A percentile compares a stretch with the other conserved stretches of the same genome.
These are phyloP conservation scores for Zele albiditarsus DNA, from an alignment of 2,888 invertebrate genomes.

Conservation along the genomic window DNA sequence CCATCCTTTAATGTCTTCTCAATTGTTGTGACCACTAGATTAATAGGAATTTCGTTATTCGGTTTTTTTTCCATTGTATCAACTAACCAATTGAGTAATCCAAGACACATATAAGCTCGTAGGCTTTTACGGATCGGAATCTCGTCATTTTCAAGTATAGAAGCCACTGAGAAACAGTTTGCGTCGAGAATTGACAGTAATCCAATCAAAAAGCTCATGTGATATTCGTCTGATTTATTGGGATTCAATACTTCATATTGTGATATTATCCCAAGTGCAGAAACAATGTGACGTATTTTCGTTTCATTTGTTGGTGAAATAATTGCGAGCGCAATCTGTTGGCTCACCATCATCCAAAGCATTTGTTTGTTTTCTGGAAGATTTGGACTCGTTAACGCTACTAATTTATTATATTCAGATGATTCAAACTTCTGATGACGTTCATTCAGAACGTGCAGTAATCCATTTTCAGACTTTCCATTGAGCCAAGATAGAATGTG, in stretches of 20 bases:
- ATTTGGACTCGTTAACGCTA: conserved; percentile 1
- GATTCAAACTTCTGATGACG: conserved; percentile 38
- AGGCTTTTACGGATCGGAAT: conserved; percentile 58
- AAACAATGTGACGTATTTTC: conserved; percentile 58
- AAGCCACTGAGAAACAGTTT: conserved; percentile 45
- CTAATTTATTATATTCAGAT: conserved; percentile 20
- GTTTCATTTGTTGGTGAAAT: conserved; percentile 48
- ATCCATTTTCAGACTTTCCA: conserved; percentile 47
- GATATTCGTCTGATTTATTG: conserved; percentile 39
- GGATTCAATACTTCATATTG: conserved; percentile 56
- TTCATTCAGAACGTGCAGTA: conserved; percentile 54
- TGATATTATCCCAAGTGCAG: conserved; percentile 55
- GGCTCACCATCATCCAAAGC: conserved; percentile 58
- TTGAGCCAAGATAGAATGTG: conserved; percentile 56
- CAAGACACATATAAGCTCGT: conserved; percentile 64
- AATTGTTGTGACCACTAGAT: conserved; percentile 49
- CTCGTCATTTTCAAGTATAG: background rate
- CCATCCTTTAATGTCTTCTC: conserved; percentile 56
- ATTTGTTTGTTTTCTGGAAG: conserved; percentile 32
- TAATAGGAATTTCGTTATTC: conserved; percentile 43
- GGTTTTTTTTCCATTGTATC: conserved; percentile 28
- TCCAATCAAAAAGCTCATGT: conserved; percentile 51
- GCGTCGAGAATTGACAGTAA: conserved; percentile 56
- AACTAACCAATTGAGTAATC: conserved; percentile 60
- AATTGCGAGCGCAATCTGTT: conserved; percentile 60